phyloP scores from a whole-genome alignment of 2,888 invertebrate species.

The Priocnemis perturbator region DNA sequence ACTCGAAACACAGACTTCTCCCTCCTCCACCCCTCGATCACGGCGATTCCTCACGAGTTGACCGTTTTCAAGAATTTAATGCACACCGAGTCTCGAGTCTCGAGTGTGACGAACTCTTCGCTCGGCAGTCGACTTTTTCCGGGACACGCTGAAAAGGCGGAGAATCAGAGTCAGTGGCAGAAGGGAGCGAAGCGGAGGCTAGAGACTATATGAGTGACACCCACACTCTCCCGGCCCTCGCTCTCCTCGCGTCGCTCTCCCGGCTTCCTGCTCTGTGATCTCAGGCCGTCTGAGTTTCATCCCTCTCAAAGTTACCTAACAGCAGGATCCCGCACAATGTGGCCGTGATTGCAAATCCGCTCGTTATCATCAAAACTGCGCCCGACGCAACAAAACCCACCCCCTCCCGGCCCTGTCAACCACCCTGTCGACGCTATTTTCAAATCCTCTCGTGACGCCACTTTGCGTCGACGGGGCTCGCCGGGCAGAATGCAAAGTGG shows the following conservation, averaged over 20 bases:
- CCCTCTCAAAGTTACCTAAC: constrained; percentile 69
- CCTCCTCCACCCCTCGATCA: too few species aligned
- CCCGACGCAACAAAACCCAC: constrained; percentile 58
- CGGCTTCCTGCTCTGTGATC: constrained; percentile 69
- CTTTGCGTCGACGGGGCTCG: not conserved
- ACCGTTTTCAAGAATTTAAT: too few species aligned
- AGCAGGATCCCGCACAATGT: constrained; percentile 68
- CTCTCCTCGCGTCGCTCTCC: constrained; percentile 26
- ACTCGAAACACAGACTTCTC: too few species aligned
- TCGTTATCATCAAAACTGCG: constrained; percentile 71
- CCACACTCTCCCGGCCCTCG: constrained; percentile 14
- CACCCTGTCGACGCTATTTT: not conserved
- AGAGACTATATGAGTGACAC: constrained; percentile 18
- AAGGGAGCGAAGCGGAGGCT: constrained; percentile 16
- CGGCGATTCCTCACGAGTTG: too few species aligned
- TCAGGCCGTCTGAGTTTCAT: constrained; percentile 66
- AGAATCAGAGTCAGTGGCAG: not conserved
- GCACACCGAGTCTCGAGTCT: too few species aligned
- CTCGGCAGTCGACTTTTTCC: constrained; percentile 2
- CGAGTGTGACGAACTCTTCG: too few species aligned
- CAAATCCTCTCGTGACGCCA: not conserved
- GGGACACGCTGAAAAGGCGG: not conserved
- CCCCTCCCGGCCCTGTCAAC: constrained; percentile 28
- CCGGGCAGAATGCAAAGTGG: too few species aligned
- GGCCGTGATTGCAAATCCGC: constrained; percentile 73